These are phyloP conservation scores for Rhaphigaster nebulosa DNA, from an alignment of 2,888 invertebrate species.

Conservation along the genomic window DNA sequence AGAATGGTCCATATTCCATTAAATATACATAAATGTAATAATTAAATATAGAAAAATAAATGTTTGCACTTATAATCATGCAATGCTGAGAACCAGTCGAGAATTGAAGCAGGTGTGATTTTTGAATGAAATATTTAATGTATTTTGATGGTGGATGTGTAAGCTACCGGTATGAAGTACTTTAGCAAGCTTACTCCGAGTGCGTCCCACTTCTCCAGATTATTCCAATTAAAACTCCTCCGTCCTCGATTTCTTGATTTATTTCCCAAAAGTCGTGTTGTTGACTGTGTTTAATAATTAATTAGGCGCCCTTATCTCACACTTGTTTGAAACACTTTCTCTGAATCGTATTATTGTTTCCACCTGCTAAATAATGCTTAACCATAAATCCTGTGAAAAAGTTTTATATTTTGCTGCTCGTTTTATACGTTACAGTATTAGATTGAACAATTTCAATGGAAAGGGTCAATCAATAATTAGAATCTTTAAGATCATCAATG, in stretches of 20 bases:
- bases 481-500: no score
- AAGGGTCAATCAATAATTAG: no score
- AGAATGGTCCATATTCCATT: no score
- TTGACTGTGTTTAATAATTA: background rate
- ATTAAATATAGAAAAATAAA: no score
- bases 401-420: background rate
- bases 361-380: background rate
- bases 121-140: background rate
- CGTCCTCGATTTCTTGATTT: background rate
- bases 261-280: background rate
- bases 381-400: background rate
- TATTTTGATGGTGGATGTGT: background rate
- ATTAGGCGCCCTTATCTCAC: background rate
- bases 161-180: background rate
- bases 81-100: no score
- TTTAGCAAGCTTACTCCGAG: background rate
- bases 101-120: background rate
- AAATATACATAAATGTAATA: no score
- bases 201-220: background rate
- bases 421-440: no score
- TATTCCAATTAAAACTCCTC: slow-evolving; percentile 37
- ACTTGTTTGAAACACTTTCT: background rate
- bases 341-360: background rate
- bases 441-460: no score
- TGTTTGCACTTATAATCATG: no score